These are phyloP conservation scores for Sphaeramia orbicularis DNA, from an alignment of 2,797 vertebrate species.

Conservation along the genomic window DNA sequence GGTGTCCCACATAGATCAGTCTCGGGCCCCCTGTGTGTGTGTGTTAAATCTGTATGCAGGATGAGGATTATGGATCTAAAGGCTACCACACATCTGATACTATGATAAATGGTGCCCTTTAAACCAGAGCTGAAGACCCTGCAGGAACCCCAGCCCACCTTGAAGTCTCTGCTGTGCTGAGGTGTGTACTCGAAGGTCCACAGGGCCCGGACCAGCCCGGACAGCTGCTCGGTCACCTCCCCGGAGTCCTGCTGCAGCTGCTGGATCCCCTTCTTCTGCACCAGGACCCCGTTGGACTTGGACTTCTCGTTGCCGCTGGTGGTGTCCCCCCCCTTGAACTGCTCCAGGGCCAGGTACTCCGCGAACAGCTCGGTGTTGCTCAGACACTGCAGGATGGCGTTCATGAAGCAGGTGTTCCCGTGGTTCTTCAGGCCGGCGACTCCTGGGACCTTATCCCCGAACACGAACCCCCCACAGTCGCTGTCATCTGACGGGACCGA, in stretches of 20 bases:
- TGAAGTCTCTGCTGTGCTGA: constrained; percentile 97
- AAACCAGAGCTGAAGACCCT: background rate
- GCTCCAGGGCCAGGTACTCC: constrained; percentile 95
- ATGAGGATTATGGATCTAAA: no score
- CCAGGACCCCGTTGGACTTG: constrained; percentile 83
- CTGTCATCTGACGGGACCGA: constrained; percentile 85
- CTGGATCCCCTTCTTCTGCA: constrained; percentile 74
- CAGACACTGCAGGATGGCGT: constrained; percentile 97
- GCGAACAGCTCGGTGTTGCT: constrained; percentile 99
- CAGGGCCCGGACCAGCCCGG: constrained; percentile 94
- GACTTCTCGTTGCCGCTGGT: constrained; percentile 70
- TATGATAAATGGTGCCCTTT: no score
- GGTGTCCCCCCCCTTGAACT: constrained; percentile 86
- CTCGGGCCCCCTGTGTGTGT: no score
- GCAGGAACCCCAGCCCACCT: constrained; percentile 83
- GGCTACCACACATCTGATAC: no score
- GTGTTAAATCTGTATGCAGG: no score
- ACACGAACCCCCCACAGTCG: constrained; percentile 85
- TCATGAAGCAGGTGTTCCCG: constrained; percentile 99
- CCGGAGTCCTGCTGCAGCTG: constrained; percentile 79
- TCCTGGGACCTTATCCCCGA: constrained; percentile 88
- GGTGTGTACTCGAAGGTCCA: constrained; percentile 99
- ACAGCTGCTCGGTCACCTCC: constrained; percentile 97
- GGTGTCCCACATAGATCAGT: no score
- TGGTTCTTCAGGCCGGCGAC: constrained; percentile 97